A percentile compares a stretch with the other conserved stretches of the same genome.
Conservation (phyloP, 2,888 invertebrate genomes). For the Drosophila neutralis region DNA sequence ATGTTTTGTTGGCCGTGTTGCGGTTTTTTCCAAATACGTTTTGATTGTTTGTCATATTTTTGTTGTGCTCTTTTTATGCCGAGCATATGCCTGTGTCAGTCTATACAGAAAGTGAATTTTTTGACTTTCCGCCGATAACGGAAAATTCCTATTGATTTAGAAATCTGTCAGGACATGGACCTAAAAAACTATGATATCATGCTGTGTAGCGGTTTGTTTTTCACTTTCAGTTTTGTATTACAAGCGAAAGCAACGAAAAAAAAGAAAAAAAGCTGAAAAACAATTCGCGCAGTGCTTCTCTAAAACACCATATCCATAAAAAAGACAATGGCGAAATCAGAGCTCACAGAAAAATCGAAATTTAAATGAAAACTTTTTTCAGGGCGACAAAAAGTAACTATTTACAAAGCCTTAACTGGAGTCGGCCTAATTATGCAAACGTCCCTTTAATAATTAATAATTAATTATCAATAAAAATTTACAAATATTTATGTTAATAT, state of each 20-base stretch:
- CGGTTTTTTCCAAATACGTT: slow-evolving; percentile 72
- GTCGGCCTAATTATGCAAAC: rapidly evolving
- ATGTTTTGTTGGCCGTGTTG: slow-evolving; percentile 64
- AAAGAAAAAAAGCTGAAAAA: slow-evolving; percentile 9
- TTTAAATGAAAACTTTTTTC: not conserved
- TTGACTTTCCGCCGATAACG: not conserved
- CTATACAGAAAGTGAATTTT: not conserved
- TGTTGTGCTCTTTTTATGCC: not conserved
- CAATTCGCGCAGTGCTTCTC: not conserved
- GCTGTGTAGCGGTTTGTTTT: not conserved
- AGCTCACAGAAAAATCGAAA: not conserved
- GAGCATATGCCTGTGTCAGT: slow-evolving; percentile 18
- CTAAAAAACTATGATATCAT: not conserved
- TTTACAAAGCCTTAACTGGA: not conserved
- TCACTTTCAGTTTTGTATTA: slow-evolving; percentile 6
- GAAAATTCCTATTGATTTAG: not conserved
- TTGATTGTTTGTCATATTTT: slow-evolving; percentile 81
- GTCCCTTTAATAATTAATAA: not conserved
- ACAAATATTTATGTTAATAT: not conserved
- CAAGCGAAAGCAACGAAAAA: not conserved
- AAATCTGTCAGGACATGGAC: slow-evolving; percentile 3
- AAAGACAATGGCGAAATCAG: not conserved
- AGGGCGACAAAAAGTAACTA: not conserved
- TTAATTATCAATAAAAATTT: not conserved
- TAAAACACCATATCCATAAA: not conserved